Evolutionary conservation across 2,888 invertebrate species (phyloP).

Genomic region (Keiferia lycopersicella): DNA sequence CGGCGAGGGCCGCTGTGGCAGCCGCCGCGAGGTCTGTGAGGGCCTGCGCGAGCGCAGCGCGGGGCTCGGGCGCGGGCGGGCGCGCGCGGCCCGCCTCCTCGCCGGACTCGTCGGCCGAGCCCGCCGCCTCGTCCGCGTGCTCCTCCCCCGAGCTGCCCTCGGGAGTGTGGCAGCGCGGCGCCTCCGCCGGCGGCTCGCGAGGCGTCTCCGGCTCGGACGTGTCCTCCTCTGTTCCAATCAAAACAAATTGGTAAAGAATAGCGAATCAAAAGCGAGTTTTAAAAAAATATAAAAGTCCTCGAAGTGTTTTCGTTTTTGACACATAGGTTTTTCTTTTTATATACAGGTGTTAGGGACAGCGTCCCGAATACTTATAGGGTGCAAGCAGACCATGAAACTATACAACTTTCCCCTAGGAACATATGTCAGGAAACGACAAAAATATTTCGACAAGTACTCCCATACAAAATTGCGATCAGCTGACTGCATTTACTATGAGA

Average conservation of each 20-base stretch:
- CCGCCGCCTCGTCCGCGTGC: slow-evolving; percentile 41
- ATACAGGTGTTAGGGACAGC: too few relatives aligned
- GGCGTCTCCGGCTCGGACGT: slow-evolving; percentile 50
- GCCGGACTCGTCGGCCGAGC: slow-evolving; percentile 40
- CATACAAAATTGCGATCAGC: too few relatives aligned
- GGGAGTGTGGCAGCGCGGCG: slow-evolving; percentile 50
- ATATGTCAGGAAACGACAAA: too few relatives aligned
- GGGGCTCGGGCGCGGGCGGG: slow-evolving; percentile 38
- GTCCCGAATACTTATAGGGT: too few relatives aligned
- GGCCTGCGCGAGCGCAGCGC: slow-evolving; percentile 36
- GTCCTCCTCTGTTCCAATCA: slow-evolving; percentile 53
- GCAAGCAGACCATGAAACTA: too few relatives aligned
- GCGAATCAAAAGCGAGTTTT: too few relatives aligned
- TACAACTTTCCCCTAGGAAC: too few relatives aligned
- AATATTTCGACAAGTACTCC: too few relatives aligned
- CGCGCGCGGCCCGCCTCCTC: slow-evolving; percentile 39
- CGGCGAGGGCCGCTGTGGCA: slow-evolving; percentile 3
- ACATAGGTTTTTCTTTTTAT: not conserved
- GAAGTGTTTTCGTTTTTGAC: not conserved
- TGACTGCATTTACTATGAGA: too few relatives aligned
- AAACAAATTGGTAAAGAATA: too few relatives aligned
- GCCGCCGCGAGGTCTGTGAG: slow-evolving; percentile 38
- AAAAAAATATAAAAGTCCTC: too few relatives aligned
- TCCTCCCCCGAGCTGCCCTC: slow-evolving; percentile 58
- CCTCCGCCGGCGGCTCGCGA: slow-evolving; percentile 38